Evolutionary conservation across 2,797 vertebrate species (phyloP).

Genomic region (Mallotus villosus): DNA sequence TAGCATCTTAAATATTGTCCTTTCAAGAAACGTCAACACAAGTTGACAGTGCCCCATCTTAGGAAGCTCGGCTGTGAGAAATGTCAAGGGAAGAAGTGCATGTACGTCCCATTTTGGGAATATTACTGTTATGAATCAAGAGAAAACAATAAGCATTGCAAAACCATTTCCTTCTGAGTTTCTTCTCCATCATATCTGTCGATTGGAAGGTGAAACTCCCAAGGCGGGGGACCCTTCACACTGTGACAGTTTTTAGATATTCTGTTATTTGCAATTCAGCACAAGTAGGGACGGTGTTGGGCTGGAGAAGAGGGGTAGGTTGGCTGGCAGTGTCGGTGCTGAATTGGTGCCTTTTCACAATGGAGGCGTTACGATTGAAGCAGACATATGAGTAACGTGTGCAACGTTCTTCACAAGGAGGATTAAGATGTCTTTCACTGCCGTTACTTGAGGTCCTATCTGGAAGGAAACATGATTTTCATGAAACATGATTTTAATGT

Average conservation of each 20-base stretch:
- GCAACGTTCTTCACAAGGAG: neutral
- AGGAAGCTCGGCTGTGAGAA: slow-evolving; percentile 30
- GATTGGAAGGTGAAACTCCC: slow-evolving; percentile 43
- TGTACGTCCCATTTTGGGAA: slow-evolving; percentile 35
- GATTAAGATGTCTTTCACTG: slow-evolving; percentile 7
- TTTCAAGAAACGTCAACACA: slow-evolving; percentile 1
- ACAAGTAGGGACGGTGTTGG: neutral
- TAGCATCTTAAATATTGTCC: too few relatives aligned
- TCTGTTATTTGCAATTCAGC: slow-evolving; percentile 1
- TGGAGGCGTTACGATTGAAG: neutral
- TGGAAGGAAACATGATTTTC: slow-evolving; percentile 1
- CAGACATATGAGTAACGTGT: neutral
- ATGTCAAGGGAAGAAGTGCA: slow-evolving; percentile 24
- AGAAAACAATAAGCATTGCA: slow-evolving; percentile 50
- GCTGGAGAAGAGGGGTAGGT: neutral
- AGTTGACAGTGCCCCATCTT: slow-evolving; percentile 26
- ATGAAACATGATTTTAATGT: slow-evolving; percentile 43
- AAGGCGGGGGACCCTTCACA: slow-evolving; percentile 31
- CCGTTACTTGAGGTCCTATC: slow-evolving; percentile 7
- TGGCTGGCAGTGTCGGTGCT: neutral
- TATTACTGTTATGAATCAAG: slow-evolving; percentile 50
- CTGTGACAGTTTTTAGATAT: slow-evolving; percentile 32
- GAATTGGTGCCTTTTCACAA: neutral
- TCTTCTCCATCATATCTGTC: slow-evolving; percentile 55
- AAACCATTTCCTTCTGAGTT: slow-evolving; percentile 45